These are phyloP conservation scores for Apodemia duryi DNA, from an alignment of 2,888 invertebrate genomes.

Conservation along the genomic window DNA sequence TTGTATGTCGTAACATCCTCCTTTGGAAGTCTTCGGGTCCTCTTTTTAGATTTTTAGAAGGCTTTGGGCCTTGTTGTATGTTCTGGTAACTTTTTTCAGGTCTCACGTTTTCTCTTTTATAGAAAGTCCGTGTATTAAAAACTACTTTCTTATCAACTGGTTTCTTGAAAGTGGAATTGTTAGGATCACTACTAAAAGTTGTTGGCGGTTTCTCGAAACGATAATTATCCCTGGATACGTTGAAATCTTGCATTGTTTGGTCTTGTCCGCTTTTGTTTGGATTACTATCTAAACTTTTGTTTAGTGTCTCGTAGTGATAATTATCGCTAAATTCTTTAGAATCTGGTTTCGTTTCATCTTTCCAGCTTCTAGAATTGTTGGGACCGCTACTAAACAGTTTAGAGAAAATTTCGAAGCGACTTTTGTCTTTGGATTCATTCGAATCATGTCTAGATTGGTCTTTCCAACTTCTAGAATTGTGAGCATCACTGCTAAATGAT, in stretches of 20 bases:
- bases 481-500: background rate
- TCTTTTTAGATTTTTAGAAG: background rate
- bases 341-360: background rate
- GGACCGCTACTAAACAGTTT: background rate
- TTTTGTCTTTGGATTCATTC: background rate
- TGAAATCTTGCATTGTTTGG: background rate
- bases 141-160: background rate
- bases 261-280: background rate
- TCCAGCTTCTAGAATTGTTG: background rate
- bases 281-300: background rate
- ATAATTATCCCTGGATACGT: background rate
- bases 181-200: background rate
- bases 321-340: background rate
- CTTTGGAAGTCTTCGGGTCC: background rate
- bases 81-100: background rate
- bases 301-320: background rate
- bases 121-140: background rate
- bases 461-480: background rate
- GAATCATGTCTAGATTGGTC: background rate
- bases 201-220: background rate
- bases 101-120: background rate
- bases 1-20: conserved; percentile 10
- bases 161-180: conserved; percentile 1
- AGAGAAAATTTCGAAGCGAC: background rate
- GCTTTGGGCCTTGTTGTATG: background rate